phyloP scores from a whole-genome alignment of 2,113 vertebrate species.

The Pelecanoides urinatrix region DNA sequence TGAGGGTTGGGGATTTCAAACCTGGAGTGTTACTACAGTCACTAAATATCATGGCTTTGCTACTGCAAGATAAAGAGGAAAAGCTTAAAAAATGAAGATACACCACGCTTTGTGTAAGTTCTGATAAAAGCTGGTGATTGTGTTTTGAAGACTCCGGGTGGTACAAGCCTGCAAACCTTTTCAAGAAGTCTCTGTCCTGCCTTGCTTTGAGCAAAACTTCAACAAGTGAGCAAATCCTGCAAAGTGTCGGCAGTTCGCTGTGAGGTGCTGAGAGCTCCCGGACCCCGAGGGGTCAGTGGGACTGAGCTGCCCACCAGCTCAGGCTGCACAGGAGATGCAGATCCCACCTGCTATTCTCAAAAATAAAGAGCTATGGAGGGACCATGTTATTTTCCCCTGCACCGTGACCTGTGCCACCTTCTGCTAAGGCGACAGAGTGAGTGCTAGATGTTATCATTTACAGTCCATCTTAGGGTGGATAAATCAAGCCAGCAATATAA shows the following conservation, averaged over 20 bases:
- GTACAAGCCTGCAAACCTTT: neutral
- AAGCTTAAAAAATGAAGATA: neutral
- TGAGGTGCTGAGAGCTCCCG: neutral
- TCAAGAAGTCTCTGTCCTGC: neutral
- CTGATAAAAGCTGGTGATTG: neutral
- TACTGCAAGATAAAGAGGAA: neutral
- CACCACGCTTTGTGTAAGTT: neutral
- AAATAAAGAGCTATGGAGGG: neutral
- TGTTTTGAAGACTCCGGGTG: neutral
- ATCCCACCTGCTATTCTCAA: neutral
- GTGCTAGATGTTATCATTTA: neutral
- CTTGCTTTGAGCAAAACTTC: neutral
- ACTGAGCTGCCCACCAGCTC: rapidly evolving
- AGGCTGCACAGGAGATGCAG: neutral
- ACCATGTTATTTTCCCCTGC: neutral
- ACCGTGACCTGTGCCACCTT: neutral
- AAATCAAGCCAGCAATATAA: neutral
- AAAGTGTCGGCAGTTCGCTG: rapidly evolving
- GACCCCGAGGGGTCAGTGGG: rapidly evolving
- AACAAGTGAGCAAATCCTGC: neutral
- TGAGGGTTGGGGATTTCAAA: neutral
- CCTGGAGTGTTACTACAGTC: neutral
- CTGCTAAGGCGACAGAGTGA: neutral
- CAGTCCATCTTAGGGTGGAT: neutral
- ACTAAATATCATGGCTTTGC: neutral